A percentile compares a stretch with the other conserved stretches of the same genome.
phyloP scores from a whole-genome alignment of 2,888 invertebrate genomes.

The Drosophila quinaria region DNA sequence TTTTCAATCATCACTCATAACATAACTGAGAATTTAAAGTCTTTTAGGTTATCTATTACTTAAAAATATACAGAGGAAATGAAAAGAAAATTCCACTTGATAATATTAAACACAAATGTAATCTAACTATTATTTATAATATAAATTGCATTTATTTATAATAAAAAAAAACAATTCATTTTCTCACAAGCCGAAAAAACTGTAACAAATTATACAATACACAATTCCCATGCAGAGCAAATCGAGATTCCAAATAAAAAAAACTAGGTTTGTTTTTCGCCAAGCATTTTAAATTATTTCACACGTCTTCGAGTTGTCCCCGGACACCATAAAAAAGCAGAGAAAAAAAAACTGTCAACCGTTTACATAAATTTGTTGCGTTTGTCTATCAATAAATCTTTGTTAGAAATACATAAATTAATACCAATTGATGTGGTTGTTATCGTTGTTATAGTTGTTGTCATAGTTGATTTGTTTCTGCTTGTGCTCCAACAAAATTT shows the following conservation, averaged over 20 bases:
- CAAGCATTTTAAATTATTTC: constrained; percentile 53
- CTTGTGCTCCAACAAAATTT: constrained; percentile 25
- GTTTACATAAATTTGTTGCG: constrained; percentile 69
- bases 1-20: too few species aligned
- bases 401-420: constrained; percentile 57
- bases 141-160: not conserved
- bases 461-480: constrained; percentile 4
- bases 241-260: constrained; percentile 14
- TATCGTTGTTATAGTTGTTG: constrained; percentile 6
- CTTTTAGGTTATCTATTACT: too few species aligned
- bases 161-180: not conserved
- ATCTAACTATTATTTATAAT: too few species aligned
- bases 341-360: constrained; percentile 50
- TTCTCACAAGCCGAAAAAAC: not conserved
- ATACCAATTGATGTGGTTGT: constrained; percentile 39
- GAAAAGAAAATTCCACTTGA: not conserved
- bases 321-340: constrained; percentile 19
- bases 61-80: too few species aligned
- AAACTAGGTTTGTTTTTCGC: constrained; percentile 17
- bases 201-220: constrained; percentile 27
- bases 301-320: constrained; percentile 50
- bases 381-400: constrained; percentile 73
- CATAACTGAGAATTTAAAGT: not conserved
- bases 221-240: constrained; percentile 19
- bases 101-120: too few species aligned